These are phyloP conservation scores for Thripadectes ignobilis DNA, from an alignment of 2,797 vertebrate genomes.

Conservation along the genomic window DNA sequence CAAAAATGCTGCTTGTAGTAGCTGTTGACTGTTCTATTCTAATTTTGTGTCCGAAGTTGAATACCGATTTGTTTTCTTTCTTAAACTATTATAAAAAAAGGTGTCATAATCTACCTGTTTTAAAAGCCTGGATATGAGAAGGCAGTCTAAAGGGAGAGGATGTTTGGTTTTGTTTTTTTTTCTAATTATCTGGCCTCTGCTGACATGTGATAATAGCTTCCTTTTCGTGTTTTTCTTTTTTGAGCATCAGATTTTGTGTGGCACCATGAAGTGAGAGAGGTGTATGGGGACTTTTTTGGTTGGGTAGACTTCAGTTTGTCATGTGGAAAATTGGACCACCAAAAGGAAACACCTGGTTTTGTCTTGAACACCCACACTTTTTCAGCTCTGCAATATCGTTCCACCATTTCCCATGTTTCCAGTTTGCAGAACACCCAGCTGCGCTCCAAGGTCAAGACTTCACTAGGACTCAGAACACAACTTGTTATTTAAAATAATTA, in stretches of 20 bases:
- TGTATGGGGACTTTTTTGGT: conserved; percentile 7
- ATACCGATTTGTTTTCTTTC: background rate
- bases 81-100: background rate
- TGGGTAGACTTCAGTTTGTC: conserved; percentile 17
- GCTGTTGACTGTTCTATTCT: background rate
- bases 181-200: conserved; percentile 20
- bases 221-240: conserved; percentile 29
- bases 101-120: background rate
- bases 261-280: conserved; percentile 14
- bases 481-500: background rate
- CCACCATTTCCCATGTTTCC: background rate
- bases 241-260: background rate
- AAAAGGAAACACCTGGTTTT: conserved; percentile 76
- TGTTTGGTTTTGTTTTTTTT: background rate
- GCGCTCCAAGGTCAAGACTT: conserved; percentile 47
- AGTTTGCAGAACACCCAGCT: conserved; percentile 54
- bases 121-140: conserved; percentile 2
- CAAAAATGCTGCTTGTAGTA: background rate
- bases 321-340: conserved; percentile 42
- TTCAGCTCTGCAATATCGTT: conserved; percentile 57
- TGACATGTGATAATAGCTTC: conserved; percentile 5
- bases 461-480: conserved; percentile 5
- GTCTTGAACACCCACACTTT: conserved; percentile 15
- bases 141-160: conserved; percentile 4
- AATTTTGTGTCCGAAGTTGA: background rate